phyloP scores from a whole-genome alignment of 2,888 invertebrate species.

The Rotaria socialis region DNA sequence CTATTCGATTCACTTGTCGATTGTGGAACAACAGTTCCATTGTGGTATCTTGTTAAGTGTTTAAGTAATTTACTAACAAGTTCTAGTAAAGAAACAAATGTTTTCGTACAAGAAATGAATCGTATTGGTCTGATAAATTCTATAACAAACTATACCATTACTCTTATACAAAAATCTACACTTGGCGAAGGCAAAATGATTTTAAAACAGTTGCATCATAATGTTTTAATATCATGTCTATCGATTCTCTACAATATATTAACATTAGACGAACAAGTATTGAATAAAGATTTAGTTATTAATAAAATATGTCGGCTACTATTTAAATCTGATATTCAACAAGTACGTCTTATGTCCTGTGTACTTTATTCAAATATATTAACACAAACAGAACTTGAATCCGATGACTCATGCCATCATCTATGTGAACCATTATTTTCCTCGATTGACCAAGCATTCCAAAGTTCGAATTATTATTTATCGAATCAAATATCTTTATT shows the following conservation, averaged over 20 bases:
- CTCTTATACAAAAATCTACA: background rate
- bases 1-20: background rate
- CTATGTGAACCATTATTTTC: background rate
- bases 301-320: constrained; percentile 6
- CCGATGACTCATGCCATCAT: background rate
- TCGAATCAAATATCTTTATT: background rate
- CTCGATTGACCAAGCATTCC: background rate
- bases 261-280: background rate
- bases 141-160: background rate
- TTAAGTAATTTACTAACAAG: constrained; percentile 17
- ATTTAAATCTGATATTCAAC: background rate
- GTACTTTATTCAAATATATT: constrained; percentile 17
- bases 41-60: background rate
- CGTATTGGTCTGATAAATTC: background rate
- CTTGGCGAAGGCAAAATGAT: background rate
- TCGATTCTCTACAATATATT: constrained; percentile 23
- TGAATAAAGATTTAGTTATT: background rate
- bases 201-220: constrained; percentile 22
- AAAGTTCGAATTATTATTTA: background rate
- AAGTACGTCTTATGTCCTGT: background rate
- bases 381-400: background rate
- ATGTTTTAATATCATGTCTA: background rate
- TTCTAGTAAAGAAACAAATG: background rate
- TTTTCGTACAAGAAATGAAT: background rate
- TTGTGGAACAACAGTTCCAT: constrained; percentile 20